phyloP scores from a whole-genome alignment of 2,797 vertebrate species.

The Poecilia wingei region DNA sequence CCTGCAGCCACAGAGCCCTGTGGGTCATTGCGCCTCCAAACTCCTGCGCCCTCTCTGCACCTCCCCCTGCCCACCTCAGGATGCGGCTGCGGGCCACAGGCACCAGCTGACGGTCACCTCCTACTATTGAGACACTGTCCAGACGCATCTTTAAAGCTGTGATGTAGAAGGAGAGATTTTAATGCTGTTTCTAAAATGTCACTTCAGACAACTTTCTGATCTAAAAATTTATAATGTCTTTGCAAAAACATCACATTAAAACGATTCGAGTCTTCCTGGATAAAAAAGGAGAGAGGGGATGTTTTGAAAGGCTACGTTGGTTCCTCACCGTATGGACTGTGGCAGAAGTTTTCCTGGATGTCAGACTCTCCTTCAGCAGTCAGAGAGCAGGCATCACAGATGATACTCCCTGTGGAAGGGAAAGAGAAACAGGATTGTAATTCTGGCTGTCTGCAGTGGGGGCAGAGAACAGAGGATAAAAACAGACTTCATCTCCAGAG shows the following conservation, averaged over 20 bases:
- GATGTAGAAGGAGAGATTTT: constrained; percentile 23
- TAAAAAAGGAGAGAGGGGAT: not conserved
- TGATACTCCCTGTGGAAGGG: constrained; percentile 62
- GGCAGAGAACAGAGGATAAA: not conserved
- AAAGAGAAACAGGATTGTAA: constrained; percentile 16
- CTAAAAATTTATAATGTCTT: not conserved
- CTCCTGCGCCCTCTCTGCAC: constrained; percentile 71
- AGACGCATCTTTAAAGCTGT: constrained; percentile 80
- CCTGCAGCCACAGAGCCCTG: constrained; percentile 79
- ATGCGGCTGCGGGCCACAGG: constrained; percentile 77
- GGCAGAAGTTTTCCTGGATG: constrained; percentile 81
- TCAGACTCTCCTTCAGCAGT: constrained; percentile 75
- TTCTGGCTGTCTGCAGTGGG: not conserved
- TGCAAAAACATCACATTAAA: not conserved
- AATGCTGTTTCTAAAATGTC: constrained; percentile 14
- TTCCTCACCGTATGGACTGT: constrained; percentile 82
- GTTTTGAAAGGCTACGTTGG: not conserved
- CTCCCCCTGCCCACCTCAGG: constrained; percentile 77
- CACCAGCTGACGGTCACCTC: constrained; percentile 77
- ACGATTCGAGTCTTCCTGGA: not conserved
- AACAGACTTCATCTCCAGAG: not conserved
- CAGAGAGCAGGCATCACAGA: constrained; percentile 81
- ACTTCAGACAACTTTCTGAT: constrained; percentile 15
- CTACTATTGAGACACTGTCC: constrained; percentile 67
- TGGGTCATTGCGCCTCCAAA: constrained; percentile 72